These are phyloP conservation scores for Phragmatobia fuliginosa DNA, from an alignment of 2,888 invertebrate species.

Conservation along the genomic window DNA sequence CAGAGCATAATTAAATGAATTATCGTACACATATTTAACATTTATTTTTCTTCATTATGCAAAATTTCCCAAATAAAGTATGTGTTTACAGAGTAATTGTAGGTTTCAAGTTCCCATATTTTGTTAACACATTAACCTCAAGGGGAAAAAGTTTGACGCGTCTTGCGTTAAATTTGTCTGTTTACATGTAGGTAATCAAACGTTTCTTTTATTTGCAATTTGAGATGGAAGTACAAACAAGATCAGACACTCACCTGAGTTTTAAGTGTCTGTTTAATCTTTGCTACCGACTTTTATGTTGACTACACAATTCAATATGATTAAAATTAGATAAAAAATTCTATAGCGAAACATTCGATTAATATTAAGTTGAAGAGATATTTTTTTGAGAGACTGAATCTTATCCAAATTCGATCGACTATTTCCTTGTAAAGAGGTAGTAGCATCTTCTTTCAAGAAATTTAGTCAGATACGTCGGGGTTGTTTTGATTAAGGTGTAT, in stretches of 20 bases:
- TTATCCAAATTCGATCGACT: too few relatives aligned
- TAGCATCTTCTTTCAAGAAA: too few relatives aligned
- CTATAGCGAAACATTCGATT: too few relatives aligned
- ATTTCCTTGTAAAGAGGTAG: too few relatives aligned
- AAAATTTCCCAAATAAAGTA: not conserved
- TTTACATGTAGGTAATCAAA: not conserved
- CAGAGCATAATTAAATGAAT: too few relatives aligned
- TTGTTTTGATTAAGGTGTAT: too few relatives aligned
- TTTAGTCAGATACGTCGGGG: too few relatives aligned
- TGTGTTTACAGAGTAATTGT: not conserved
- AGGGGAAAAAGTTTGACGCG: not conserved
- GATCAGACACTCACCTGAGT: not conserved
- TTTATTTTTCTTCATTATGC: not conserved
- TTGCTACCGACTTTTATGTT: not conserved
- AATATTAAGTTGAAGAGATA: too few relatives aligned
- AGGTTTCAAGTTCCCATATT: not conserved
- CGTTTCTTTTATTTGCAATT: not conserved
- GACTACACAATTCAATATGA: too few relatives aligned
- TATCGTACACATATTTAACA: not conserved
- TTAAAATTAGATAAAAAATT: too few relatives aligned
- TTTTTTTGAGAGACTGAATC: too few relatives aligned
- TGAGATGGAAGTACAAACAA: not conserved
- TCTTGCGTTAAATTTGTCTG: not conserved
- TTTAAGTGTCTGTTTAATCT: not conserved
- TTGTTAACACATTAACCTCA: not conserved